Conservation (phyloP, 2,888 invertebrate species). For the Syrista parreyssii region DNA sequence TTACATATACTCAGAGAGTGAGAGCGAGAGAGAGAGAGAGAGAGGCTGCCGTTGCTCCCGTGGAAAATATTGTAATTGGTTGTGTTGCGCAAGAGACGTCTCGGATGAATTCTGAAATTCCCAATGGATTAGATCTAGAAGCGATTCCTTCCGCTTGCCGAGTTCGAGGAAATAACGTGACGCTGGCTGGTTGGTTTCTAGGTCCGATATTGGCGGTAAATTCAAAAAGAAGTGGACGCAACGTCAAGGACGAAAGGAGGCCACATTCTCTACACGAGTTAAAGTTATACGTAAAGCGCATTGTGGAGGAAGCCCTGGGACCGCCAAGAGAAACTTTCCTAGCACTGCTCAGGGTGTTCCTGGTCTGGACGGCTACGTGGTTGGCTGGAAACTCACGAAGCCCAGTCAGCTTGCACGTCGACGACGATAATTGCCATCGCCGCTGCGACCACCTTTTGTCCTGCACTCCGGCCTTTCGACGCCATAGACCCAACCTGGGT, state of each 20-base stretch:
- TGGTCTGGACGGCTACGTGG: constrained; percentile 46
- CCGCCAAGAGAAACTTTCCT: constrained; percentile 49
- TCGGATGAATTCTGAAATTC: constrained; percentile 48
- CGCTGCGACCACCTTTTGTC: constrained; percentile 56
- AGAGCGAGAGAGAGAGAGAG: constrained; percentile 40
- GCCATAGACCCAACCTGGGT: constrained; percentile 23
- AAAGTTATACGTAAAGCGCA: too few species aligned
- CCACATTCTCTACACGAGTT: too few species aligned
- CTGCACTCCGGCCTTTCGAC: constrained; percentile 26
- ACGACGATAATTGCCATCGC: constrained; percentile 20
- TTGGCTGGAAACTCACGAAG: constrained; percentile 56
- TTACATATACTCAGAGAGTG: constrained; percentile 58
- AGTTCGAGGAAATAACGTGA: too few species aligned
- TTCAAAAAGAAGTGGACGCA: too few species aligned
- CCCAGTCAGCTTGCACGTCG: constrained; percentile 52
- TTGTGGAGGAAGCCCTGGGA: constrained; percentile 31
- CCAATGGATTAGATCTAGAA: background rate
- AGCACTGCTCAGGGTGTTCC: constrained; percentile 38
- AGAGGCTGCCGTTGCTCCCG: constrained; percentile 37
- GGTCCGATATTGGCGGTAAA: too few species aligned
- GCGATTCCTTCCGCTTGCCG: too few species aligned
- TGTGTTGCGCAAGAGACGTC: constrained; percentile 44
- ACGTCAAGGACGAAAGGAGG: too few species aligned
- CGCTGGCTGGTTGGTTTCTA: too few species aligned
- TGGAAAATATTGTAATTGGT: constrained; percentile 65